Conservation (phyloP, 37 sponge, comb jelly and placozoan species). For the Ephydatia muelleri region DNA sequence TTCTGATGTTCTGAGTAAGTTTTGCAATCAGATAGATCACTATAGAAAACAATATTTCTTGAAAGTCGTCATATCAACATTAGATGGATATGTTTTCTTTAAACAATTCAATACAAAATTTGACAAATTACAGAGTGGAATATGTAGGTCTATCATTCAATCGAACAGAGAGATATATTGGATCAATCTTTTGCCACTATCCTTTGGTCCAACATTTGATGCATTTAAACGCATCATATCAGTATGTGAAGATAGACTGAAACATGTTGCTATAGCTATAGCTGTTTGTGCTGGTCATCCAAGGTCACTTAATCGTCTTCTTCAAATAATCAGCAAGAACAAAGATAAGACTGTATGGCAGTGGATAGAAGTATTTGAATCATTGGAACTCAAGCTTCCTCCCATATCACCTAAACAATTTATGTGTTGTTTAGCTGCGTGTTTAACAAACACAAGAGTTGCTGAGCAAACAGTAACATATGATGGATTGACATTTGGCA, state of each 20-base stretch:
- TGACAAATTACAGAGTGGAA: neutral
- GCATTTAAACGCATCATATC: neutral
- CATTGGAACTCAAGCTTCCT: neutral
- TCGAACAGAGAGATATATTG: neutral
- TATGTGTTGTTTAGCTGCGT: neutral
- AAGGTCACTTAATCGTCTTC: neutral
- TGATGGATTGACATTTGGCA: neutral
- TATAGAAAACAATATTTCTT: neutral
- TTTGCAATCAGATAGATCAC: neutral
- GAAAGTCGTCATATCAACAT: neutral
- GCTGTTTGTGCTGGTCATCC: neutral
- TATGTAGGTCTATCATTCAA: neutral
- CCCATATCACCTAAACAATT: neutral
- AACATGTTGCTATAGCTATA: neutral
- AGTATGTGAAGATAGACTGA: neutral
- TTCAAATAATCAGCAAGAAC: neutral
- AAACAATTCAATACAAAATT: neutral
- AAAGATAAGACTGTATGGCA: neutral
- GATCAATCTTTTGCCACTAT: neutral
- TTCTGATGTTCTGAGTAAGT: neutral
- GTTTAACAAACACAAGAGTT: neutral
- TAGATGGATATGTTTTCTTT: neutral
- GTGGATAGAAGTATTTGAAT: neutral
- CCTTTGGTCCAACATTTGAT: neutral
- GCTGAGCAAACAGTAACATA: neutral